Percentiles rank a stretch among this genome's conserved stretches.
These are phyloP conservation scores for Aplocera efformata DNA, from an alignment of 2,888 invertebrate genomes.

Conservation along the genomic window DNA sequence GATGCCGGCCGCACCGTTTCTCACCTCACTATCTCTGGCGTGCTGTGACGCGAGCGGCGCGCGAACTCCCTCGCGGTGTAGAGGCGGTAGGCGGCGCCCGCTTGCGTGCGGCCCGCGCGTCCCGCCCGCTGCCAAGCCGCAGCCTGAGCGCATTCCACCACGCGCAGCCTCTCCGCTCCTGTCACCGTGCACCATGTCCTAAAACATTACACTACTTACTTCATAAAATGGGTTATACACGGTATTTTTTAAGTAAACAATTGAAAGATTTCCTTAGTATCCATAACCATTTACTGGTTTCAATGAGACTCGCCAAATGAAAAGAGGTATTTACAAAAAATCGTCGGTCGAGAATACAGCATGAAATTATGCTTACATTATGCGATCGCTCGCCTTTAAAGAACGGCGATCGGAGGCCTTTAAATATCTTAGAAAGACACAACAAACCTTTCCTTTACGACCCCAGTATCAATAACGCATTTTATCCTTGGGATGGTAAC, in stretches of 20 bases:
- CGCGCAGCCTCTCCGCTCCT: slow-evolving; percentile 90
- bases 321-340: too few relatives aligned
- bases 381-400: too few relatives aligned
- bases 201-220: background rate
- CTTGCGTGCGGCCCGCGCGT: slow-evolving; percentile 92
- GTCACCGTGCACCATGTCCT: slow-evolving; percentile 89
- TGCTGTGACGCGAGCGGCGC: slow-evolving; percentile 83
- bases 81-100: slow-evolving; percentile 92
- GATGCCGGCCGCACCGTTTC: too few relatives aligned
- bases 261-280: too few relatives aligned
- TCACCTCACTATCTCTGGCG: slow-evolving; percentile 90
- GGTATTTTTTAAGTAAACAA: slow-evolving; percentile 1
- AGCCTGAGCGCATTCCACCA: slow-evolving; percentile 92
- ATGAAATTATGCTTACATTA: too few relatives aligned
- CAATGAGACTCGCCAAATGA: too few relatives aligned
- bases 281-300: too few relatives aligned
- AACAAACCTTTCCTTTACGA: slow-evolving; percentile 90
- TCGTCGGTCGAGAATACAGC: too few relatives aligned
- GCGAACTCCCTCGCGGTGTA: slow-evolving; percentile 90
- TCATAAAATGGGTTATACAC: background rate
- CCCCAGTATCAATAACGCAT: slow-evolving; percentile 94
- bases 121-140: slow-evolving; percentile 97
- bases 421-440: slow-evolving; percentile 1
- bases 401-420: too few relatives aligned
- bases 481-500: slow-evolving; percentile 96